Percentiles rank a stretch among this genome's conserved stretches.
These are phyloP conservation scores for Lordiphosa mommai DNA, from an alignment of 1,140 invertebrate species.

Conservation along the genomic window DNA sequence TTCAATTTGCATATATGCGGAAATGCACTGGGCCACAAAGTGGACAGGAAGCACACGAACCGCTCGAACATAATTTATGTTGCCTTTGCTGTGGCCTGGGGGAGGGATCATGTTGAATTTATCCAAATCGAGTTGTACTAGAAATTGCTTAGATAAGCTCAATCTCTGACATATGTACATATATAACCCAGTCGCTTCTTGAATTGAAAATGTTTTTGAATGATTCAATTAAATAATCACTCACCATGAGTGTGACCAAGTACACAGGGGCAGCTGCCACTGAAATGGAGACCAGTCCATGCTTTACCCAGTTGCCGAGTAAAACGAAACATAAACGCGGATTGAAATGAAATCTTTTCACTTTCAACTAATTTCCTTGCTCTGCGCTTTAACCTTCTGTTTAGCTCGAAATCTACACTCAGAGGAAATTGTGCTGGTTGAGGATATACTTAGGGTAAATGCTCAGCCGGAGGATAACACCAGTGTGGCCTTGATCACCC, in stretches of 20 bases:
- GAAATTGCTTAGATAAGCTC: slow-evolving; percentile 24
- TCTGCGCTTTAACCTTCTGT: not conserved
- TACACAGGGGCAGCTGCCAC: slow-evolving; percentile 13
- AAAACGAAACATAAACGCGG: no score
- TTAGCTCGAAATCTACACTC: slow-evolving; percentile 5
- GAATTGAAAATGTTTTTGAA: not conserved
- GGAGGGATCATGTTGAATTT: slow-evolving; percentile 14
- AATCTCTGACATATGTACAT: slow-evolving; percentile 34
- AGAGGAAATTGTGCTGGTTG: slow-evolving; percentile 26
- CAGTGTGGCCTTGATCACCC: slow-evolving; percentile 34
- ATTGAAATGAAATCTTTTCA: no score
- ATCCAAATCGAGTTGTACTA: slow-evolving; percentile 44
- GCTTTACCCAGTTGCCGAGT: not conserved
- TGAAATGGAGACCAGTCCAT: slow-evolving; percentile 24
- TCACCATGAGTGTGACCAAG: slow-evolving; percentile 3
- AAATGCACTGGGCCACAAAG: slow-evolving; percentile 40
- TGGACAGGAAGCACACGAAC: slow-evolving; percentile 21
- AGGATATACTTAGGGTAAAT: slow-evolving; percentile 15
- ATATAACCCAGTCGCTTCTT: no score
- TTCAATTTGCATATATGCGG: slow-evolving; percentile 49
- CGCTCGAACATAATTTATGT: slow-evolving; percentile 27
- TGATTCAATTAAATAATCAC: slow-evolving; percentile 69
- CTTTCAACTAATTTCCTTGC: not conserved
- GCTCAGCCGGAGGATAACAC: not conserved
- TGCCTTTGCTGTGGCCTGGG: slow-evolving; percentile 8